A percentile compares a stretch with the other conserved stretches of the same genome.
Conservation (phyloP, 1,140 invertebrate species). For the Nebria ingens region DNA sequence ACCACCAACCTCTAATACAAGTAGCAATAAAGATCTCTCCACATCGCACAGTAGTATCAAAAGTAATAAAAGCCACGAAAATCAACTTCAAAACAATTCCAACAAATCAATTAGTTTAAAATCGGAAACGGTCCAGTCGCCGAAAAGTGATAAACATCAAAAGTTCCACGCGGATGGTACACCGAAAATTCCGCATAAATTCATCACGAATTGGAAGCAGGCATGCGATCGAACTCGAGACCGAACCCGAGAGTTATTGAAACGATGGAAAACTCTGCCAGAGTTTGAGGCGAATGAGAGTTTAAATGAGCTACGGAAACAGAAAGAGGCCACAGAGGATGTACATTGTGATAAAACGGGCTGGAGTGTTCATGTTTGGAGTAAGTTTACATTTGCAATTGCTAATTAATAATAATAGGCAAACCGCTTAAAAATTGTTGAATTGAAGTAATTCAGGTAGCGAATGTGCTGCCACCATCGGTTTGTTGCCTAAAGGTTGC, state of each 20-base stretch:
- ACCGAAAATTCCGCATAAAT: conserved; percentile 51
- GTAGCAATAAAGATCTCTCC: conserved; percentile 28
- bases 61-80: conserved; percentile 30
- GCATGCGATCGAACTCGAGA: conserved; percentile 59
- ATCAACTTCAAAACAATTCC: conserved; percentile 19
- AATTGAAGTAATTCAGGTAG: too few relatives aligned
- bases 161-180: conserved; percentile 26
- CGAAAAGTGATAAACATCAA: conserved; percentile 26
- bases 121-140: conserved; percentile 28
- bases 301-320: conserved; percentile 23
- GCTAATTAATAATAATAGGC: conserved; percentile 3
- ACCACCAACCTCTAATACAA: conserved; percentile 16
- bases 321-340: conserved; percentile 24
- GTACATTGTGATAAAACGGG: conserved; percentile 33
- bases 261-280: conserved; percentile 53
- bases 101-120: conserved; percentile 26
- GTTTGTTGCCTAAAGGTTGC: not conserved
- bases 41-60: conserved; percentile 27
- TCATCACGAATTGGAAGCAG: conserved; percentile 55
- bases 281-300: conserved; percentile 36
- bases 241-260: conserved; percentile 54
- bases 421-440: conserved; percentile 6
- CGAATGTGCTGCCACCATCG: too few relatives aligned
- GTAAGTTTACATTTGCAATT: conserved; percentile 36
- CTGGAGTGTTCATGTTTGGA: conserved; percentile 63